Evolutionary conservation across 2,888 invertebrate genomes (phyloP).

Genomic region (Oegoconia quadripuncta): DNA sequence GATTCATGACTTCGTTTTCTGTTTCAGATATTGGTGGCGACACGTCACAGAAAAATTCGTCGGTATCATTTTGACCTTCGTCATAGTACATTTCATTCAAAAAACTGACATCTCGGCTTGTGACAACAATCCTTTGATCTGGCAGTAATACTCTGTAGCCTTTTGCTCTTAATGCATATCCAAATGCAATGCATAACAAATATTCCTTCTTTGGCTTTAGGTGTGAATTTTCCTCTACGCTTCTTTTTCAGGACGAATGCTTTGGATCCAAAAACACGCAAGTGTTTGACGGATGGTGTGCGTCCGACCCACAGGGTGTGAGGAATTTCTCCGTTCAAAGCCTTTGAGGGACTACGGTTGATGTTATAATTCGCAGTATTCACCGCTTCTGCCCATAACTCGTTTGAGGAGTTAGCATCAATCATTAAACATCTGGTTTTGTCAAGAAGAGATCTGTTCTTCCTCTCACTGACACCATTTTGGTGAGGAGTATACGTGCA

Average conservation of each 20-base stretch:
- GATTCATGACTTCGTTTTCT: too few relatives aligned
- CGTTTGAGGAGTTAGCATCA: slow-evolving; percentile 1
- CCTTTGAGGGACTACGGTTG: slow-evolving; percentile 6
- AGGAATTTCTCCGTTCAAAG: neutral
- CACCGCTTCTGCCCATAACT: slow-evolving; percentile 13
- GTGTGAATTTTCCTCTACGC: slow-evolving; percentile 5
- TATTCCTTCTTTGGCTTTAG: slow-evolving; percentile 6
- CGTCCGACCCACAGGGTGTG: neutral
- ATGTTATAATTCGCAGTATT: slow-evolving; percentile 8
- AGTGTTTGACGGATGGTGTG: slow-evolving; percentile 3
- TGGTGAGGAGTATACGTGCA: neutral
- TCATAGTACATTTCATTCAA: slow-evolving; percentile 7
- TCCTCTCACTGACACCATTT: too few relatives aligned
- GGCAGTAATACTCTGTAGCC: slow-evolving; percentile 10
- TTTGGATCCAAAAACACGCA: slow-evolving; percentile 1
- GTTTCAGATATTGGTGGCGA: too few relatives aligned
- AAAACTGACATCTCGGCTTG: slow-evolving; percentile 2
- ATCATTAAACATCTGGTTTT: too few relatives aligned
- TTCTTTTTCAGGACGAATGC: slow-evolving; percentile 3
- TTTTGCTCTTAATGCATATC: slow-evolving; percentile 9
- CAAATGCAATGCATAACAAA: too few relatives aligned
- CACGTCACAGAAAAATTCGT: too few relatives aligned
- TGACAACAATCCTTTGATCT: neutral
- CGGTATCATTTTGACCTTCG: too few relatives aligned
- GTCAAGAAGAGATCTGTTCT: too few relatives aligned